Base-by-base conservation (phyloP, 1,140 invertebrate genomes). In the Heliconius melpomene region DNA sequence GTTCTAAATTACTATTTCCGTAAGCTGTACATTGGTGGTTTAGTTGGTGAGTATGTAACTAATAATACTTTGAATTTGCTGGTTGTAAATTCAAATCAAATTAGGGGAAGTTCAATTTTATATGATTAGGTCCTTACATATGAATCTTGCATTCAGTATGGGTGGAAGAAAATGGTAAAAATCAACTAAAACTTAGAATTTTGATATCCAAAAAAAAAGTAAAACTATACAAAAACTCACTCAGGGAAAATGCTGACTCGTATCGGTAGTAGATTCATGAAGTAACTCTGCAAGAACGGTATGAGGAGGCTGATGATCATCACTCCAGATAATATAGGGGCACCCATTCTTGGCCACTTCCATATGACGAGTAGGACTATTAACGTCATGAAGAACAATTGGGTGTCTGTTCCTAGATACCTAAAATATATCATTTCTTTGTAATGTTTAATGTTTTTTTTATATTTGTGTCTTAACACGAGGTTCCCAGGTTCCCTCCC, bases 331-430 rank as follows among this genome's bases (percentile, higher is more conserved):
- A 94, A 86, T 0, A 93, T 84, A 6, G 91, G 91, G 0, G 90
- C 84, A 8, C 90, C 91, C 16, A 84, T 86, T 40, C 77, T 86
- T 2, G 92, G 92, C 92, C 91, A 94, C 3, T 87, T 86, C 91
- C 92, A 94, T 54, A 94, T 94, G 70, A 92, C 84, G n/a, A 93
- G 86, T 75, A 94, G 77, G 0, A 94, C 82, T 40, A 94, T 85
- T 72, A 94, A 77, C 1, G 91, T 94, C 16, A 94, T 83, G 13
- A 94, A 87, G 85, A 94, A 94, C 3, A 94, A 85, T 75, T 94
- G 91, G 2, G 92, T 94, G 60, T 94, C 92, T 0, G 93, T 94
- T 13, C 91, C 93, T 20, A 94, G 84, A 81, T 94, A 94, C 93
- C 91, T 94, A 84, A 7, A 78, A 38, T 50, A 60, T 26, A 36